Evolutionary conservation across 1,140 invertebrate species (phyloP).

Genomic region (Phocides pigmalion): DNA sequence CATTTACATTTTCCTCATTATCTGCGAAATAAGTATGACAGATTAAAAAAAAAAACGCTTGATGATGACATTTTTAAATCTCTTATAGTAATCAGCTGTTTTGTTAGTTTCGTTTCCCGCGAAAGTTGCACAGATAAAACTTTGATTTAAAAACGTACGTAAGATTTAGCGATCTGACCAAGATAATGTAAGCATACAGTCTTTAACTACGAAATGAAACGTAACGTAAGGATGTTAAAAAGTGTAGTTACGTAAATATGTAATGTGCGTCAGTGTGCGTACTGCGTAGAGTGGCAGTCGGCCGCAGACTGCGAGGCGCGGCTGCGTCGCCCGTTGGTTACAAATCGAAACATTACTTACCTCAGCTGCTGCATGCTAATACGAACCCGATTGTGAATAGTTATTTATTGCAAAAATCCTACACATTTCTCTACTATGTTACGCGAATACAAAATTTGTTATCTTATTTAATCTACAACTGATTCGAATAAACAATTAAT

Average conservation of each 20-base stretch:
- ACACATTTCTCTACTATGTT: slow-evolving; percentile 10
- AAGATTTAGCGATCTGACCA: slow-evolving; percentile 11
- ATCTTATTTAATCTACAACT: slow-evolving; percentile 4
- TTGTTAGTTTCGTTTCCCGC: too few species aligned
- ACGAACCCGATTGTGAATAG: slow-evolving; percentile 13
- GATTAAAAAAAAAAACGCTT: too few species aligned
- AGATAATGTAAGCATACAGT: slow-evolving; percentile 11
- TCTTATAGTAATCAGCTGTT: too few species aligned
- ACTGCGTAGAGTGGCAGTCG: slow-evolving; percentile 24
- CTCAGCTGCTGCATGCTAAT: slow-evolving; percentile 27
- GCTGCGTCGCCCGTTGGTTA: slow-evolving; percentile 17
- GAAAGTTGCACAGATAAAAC: neutral
- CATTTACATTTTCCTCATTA: neutral
- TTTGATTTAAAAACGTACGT: too few species aligned
- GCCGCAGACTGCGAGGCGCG: slow-evolving; percentile 39
- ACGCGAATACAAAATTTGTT: neutral
- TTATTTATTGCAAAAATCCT: slow-evolving; percentile 25
- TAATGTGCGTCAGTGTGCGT: slow-evolving; percentile 26
- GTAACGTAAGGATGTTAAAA: slow-evolving; percentile 35
- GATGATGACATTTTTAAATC: too few species aligned
- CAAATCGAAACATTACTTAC: slow-evolving; percentile 29
- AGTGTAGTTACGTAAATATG: slow-evolving; percentile 38
- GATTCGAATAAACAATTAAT: neutral
- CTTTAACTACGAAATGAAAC: slow-evolving; percentile 23
- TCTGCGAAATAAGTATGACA: too few species aligned